These are phyloP conservation scores for Scartelaos histophorus DNA, from an alignment of 2,113 vertebrate genomes.

Conservation along the genomic window DNA sequence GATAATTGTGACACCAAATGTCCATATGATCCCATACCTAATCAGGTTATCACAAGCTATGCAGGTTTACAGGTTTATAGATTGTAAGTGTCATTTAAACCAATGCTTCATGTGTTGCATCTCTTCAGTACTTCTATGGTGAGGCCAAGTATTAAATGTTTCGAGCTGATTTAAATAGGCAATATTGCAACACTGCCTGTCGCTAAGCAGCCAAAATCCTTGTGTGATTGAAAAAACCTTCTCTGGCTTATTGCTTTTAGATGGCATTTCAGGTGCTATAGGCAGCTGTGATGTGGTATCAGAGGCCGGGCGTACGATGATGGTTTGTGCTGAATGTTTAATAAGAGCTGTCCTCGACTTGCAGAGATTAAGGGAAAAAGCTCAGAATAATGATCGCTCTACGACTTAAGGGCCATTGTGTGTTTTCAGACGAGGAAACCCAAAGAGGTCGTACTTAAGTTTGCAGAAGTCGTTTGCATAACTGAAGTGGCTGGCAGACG, in stretches of 20 bases:
- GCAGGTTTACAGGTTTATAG: background rate
- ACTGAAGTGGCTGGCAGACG: background rate
- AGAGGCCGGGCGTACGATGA: slow-evolving; percentile 23
- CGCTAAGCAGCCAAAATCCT: slow-evolving; percentile 24
- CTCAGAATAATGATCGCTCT: slow-evolving; percentile 6
- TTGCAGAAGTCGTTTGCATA: slow-evolving; percentile 17
- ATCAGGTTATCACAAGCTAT: too few species aligned
- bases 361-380: slow-evolving; percentile 3
- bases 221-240: slow-evolving; percentile 32
- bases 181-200: background rate
- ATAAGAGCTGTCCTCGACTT: slow-evolving; percentile 25
- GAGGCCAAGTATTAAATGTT: background rate
- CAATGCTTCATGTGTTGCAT: background rate
- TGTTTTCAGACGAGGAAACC: slow-evolving; percentile 7
- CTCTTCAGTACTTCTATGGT: background rate
- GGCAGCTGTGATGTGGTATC: slow-evolving; percentile 34
- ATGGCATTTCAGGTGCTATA: slow-evolving; percentile 35
- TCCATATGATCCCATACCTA: too few species aligned
- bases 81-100: background rate
- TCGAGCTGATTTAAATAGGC: background rate
- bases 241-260: slow-evolving; percentile 25
- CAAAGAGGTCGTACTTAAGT: slow-evolving; percentile 6
- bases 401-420: background rate
- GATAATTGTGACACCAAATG: too few species aligned
- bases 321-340: slow-evolving; percentile 42